phyloP scores from a whole-genome alignment of 2,797 vertebrate species.

The Coregonus ussuriensis region DNA sequence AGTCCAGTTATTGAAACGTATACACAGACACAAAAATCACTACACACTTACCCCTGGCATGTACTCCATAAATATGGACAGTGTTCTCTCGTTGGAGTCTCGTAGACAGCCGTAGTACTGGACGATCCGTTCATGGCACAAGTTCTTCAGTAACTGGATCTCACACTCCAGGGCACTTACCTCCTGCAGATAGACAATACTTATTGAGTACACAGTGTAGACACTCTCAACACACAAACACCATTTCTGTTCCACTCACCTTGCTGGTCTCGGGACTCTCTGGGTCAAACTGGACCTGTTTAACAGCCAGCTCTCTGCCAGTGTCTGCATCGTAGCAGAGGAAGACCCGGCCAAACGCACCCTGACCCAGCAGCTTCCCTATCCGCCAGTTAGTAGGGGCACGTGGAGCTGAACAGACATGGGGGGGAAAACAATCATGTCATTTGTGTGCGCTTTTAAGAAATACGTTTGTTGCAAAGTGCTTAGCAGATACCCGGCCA shows the following conservation, averaged over 20 bases:
- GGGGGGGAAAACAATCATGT: not conserved
- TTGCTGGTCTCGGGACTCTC: constrained; percentile 98
- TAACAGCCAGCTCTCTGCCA: constrained; percentile 93
- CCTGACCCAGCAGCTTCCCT: constrained; percentile 95
- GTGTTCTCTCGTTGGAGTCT: constrained; percentile 89
- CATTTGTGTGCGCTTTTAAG: not conserved
- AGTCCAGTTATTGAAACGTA: too few relatives aligned
- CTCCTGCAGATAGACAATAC: constrained; percentile 77
- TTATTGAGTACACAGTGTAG: not conserved
- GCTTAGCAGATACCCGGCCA: too few relatives aligned
- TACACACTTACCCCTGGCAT: constrained; percentile 91
- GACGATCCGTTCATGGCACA: constrained; percentile 94
- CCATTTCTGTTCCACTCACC: constrained; percentile 67
- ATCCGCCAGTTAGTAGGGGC: constrained; percentile 97
- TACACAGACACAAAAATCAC: not conserved
- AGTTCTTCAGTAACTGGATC: constrained; percentile 97
- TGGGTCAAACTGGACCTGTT: constrained; percentile 98
- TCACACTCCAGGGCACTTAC: constrained; percentile 97
- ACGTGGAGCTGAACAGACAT: constrained; percentile 82
- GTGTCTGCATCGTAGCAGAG: constrained; percentile 97
- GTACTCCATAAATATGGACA: constrained; percentile 99
- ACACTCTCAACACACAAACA: not conserved
- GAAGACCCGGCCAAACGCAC: constrained; percentile 94
- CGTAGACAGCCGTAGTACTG: constrained; percentile 97
- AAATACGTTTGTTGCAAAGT: too few relatives aligned